phyloP scores from a whole-genome alignment of 1,140 invertebrate genomes.

The Heliconius eleuchia region DNA sequence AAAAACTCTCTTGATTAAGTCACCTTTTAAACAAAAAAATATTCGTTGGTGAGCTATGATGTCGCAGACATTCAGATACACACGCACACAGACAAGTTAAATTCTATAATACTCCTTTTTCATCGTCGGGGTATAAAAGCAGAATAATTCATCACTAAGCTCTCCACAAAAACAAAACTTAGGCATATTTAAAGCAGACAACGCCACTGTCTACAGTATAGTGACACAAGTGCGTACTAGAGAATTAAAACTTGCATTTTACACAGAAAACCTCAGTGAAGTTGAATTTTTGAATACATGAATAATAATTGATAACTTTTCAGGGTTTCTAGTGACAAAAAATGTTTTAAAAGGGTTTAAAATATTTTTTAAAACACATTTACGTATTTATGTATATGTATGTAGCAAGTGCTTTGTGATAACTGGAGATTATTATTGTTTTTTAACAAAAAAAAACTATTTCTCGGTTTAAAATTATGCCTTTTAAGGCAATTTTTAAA shows the following conservation, averaged over 20 bases:
- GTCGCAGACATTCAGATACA: background rate
- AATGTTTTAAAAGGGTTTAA: background rate
- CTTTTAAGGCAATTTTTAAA: too few relatives aligned
- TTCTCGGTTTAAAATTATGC: too few relatives aligned
- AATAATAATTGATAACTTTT: constrained; percentile 9
- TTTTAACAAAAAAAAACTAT: too few relatives aligned
- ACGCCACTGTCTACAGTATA: background rate
- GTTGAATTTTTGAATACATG: constrained; percentile 9
- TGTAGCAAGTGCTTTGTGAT: background rate
- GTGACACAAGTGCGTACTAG: constrained; percentile 1
- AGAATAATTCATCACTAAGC: background rate
- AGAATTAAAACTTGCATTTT: constrained; percentile 12
- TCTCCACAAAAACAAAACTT: constrained; percentile 5
- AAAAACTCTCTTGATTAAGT: too few relatives aligned
- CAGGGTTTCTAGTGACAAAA: background rate
- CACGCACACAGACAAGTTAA: background rate
- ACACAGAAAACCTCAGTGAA: constrained; percentile 4
- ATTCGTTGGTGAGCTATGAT: too few relatives aligned
- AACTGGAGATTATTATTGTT: background rate
- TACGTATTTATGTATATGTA: background rate
- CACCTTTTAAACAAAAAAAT: too few relatives aligned
- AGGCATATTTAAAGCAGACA: constrained; percentile 12
- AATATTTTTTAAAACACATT: background rate
- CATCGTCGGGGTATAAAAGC: background rate
- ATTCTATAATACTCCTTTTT: background rate